A percentile compares a stretch with the other conserved stretches of the same genome.
Conservation (phyloP, 1,140 invertebrate genomes). For the Chironomus tepperi region DNA sequence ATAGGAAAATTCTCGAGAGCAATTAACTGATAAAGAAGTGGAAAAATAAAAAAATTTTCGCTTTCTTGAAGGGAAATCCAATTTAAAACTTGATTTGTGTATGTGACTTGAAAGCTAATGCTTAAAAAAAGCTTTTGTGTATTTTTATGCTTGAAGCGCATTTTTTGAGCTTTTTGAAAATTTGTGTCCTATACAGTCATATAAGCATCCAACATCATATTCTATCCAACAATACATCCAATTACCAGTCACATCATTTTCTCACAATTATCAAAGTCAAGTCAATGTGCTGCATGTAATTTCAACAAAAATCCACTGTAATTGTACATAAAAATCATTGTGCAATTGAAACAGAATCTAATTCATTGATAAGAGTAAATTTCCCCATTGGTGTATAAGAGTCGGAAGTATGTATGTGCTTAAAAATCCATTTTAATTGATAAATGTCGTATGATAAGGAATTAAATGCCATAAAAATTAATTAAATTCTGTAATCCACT, state of each 20-base stretch:
- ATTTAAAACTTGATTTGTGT: conserved; percentile 17
- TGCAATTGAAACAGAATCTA: conserved; percentile 6
- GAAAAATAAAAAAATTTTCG: too few relatives aligned
- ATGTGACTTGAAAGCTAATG: background rate
- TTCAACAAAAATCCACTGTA: background rate
- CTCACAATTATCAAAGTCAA: too few relatives aligned
- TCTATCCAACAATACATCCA: too few relatives aligned
- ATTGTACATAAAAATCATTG: background rate
- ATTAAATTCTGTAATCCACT: background rate
- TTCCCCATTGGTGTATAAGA: background rate
- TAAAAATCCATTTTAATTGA: conserved; percentile 5
- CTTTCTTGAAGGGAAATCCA: background rate
- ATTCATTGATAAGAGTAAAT: background rate
- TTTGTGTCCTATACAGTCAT: too few relatives aligned
- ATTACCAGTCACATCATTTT: too few relatives aligned
- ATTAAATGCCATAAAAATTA: background rate
- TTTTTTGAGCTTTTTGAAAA: too few relatives aligned
- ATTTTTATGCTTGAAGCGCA: too few relatives aligned
- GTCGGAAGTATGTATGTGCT: background rate
- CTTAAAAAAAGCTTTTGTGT: too few relatives aligned
- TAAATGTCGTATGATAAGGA: background rate
- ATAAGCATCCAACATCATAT: too few relatives aligned
- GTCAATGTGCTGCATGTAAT: too few relatives aligned
- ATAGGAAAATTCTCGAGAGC: background rate
- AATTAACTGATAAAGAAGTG: conserved; percentile 18